phyloP scores from a whole-genome alignment of 2,113 vertebrate species.

The Saguinus midas region DNA sequence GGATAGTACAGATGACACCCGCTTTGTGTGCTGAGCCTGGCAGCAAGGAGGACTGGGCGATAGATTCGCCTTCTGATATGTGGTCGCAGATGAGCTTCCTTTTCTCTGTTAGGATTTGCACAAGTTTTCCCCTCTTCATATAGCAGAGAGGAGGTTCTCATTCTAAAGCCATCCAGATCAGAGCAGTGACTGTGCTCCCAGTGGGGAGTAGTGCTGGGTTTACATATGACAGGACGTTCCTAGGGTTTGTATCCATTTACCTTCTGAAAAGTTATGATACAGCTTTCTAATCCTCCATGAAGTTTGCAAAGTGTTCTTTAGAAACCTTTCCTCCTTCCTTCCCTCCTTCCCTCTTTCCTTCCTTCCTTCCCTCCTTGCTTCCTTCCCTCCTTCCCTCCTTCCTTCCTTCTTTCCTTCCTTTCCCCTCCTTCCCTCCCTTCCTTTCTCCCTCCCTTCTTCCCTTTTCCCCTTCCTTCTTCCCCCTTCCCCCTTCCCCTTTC shows the following conservation, averaged over 20 bases:
- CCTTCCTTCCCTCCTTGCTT: too few relatives aligned
- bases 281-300: background rate
- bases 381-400: too few relatives aligned
- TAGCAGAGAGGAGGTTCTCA: background rate
- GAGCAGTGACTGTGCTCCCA: background rate
- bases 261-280: background rate
- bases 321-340: too few relatives aligned
- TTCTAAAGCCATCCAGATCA: background rate
- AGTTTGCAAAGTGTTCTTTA: background rate
- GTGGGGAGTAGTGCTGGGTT: background rate
- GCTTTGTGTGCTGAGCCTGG: background rate
- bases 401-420: too few relatives aligned
- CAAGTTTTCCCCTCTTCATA: background rate
- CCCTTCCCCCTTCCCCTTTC: fast-evolving
- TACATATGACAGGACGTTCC: too few relatives aligned
- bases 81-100: background rate
- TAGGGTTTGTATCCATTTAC: background rate
- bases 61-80: background rate
- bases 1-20: background rate
- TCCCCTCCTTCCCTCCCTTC: too few relatives aligned
- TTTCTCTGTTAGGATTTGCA: background rate
- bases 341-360: too few relatives aligned
- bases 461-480: fast-evolving
- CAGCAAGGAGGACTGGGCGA: background rate
- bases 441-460: fast-evolving